Evolutionary conservation across 1,140 invertebrate genomes (phyloP), one percentile per base, ranked within the genome.

Genomic region (Lepidostoma basale): DNA sequence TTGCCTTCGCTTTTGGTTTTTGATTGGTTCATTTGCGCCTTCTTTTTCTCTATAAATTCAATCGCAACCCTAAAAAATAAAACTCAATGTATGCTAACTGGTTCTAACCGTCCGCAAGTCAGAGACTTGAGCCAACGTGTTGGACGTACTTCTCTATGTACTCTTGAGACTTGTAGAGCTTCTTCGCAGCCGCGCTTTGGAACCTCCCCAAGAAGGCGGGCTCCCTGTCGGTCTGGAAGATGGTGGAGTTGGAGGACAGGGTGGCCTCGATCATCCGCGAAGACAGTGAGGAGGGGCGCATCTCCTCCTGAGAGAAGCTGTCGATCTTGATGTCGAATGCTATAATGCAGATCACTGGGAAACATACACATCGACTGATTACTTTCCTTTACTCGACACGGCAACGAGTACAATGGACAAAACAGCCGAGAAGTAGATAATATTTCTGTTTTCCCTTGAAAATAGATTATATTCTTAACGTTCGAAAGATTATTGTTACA

Each of bases 131-230:
- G n/a, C n/a, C n/a, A n/a, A n/a, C n/a, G n/a, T n/a, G n/a, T n/a
- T n/a, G n/a, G n/a, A n/a, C n/a, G n/a, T 83, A 93, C 92, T 85
- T 84, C 84, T 93, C 92, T 80, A 96, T 89, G 71, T 85, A 90
- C 45, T 84, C 77, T 72, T 94, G 91, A 25, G 91, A 86, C 63
- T 85, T 81, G 8, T 81, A 83, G 1, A 96, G 78, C 79, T 88
- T 89, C 63, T 81, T 88, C 74, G 92, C 96, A 3, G 89, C 75
- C 0, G 90, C 88, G 0, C 92, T 95, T 30, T 89, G 82, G 65
- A 92, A 87, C 69, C 83, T 84, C 58, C 82, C 92, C 95, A 1
- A 94, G 75, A 8, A 88, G 79, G 6, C 90, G 89, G 76, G 62
- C 16, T 28, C 26, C 39, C 92, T 90, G 75, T 97, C 94, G 0